phyloP scores from a whole-genome alignment of 2,797 vertebrate species.

The Argyrosomus regius region DNA sequence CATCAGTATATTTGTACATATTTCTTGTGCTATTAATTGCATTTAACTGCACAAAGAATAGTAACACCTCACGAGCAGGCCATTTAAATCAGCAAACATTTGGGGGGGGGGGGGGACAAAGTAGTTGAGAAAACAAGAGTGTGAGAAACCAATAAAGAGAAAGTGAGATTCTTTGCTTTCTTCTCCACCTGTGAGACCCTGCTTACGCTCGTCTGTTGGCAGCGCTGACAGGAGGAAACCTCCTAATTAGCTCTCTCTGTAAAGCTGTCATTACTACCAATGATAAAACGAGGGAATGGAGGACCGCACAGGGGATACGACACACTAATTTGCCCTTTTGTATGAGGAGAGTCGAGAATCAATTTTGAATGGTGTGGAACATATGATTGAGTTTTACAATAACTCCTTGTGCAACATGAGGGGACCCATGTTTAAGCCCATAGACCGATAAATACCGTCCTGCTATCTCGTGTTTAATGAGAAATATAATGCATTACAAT shows the following conservation, averaged over 20 bases:
- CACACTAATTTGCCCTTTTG: slow-evolving; percentile 78
- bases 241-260: slow-evolving; percentile 86
- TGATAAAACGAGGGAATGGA: slow-evolving; percentile 58
- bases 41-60: slow-evolving; percentile 14
- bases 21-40: slow-evolving; percentile 40
- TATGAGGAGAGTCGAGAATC: slow-evolving; percentile 54
- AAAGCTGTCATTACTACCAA: slow-evolving; percentile 83
- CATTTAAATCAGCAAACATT: slow-evolving; percentile 21
- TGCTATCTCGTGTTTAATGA: slow-evolving; percentile 57
- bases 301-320: slow-evolving; percentile 63
- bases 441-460: slow-evolving; percentile 30
- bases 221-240: slow-evolving; percentile 80
- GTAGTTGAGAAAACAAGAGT: slow-evolving; percentile 1
- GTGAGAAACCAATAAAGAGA: slow-evolving; percentile 5
- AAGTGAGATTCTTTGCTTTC: slow-evolving; percentile 31
- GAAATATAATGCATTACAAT: slow-evolving; percentile 31
- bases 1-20: neutral
- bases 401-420: slow-evolving; percentile 54
- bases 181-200: slow-evolving; percentile 74
- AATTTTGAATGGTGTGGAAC: slow-evolving; percentile 51
- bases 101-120: too few relatives aligned
- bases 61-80: neutral
- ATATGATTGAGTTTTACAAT: slow-evolving; percentile 50
- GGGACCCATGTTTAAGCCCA: slow-evolving; percentile 48
- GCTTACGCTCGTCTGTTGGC: slow-evolving; percentile 74